Evolutionary conservation across 2,888 invertebrate genomes (phyloP).

Genomic region (Acanthosepion pharaonis): DNA sequence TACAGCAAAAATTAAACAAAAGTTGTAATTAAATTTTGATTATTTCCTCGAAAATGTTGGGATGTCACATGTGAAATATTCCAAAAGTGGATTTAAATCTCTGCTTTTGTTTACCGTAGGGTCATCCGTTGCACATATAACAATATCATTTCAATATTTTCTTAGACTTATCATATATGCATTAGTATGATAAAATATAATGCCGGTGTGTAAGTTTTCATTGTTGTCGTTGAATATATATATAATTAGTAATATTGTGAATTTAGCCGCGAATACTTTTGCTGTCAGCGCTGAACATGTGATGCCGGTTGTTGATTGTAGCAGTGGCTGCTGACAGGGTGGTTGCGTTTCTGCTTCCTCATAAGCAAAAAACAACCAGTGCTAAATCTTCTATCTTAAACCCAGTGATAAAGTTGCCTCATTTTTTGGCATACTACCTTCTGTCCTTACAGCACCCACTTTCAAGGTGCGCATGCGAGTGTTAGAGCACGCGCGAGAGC

Average conservation of each 20-base stretch:
- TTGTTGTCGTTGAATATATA: neutral
- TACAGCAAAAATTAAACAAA: too few relatives aligned
- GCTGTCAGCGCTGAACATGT: neutral
- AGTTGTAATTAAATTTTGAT: too few relatives aligned
- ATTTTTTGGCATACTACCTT: neutral
- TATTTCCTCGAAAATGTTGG: too few relatives aligned
- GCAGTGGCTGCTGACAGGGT: neutral
- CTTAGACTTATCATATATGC: too few relatives aligned
- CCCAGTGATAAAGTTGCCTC: too few relatives aligned
- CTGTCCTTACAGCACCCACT: neutral
- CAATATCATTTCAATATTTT: too few relatives aligned
- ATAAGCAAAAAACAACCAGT: neutral
- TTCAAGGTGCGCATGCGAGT: neutral
- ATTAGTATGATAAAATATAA: too few relatives aligned
- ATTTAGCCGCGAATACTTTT: too few relatives aligned
- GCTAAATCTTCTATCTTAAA: neutral
- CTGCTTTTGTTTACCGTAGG: neutral
- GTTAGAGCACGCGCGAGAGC: neutral
- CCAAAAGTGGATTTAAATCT: neutral
- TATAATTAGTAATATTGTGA: neutral
- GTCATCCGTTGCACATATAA: too few relatives aligned
- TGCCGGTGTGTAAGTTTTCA: neutral
- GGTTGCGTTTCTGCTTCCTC: neutral
- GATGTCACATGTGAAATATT: neutral
- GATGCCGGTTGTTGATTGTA: neutral